These are phyloP conservation scores for Mormyrops attenuatus DNA, from an alignment of 2,797 vertebrate genomes.

Conservation along the genomic window DNA sequence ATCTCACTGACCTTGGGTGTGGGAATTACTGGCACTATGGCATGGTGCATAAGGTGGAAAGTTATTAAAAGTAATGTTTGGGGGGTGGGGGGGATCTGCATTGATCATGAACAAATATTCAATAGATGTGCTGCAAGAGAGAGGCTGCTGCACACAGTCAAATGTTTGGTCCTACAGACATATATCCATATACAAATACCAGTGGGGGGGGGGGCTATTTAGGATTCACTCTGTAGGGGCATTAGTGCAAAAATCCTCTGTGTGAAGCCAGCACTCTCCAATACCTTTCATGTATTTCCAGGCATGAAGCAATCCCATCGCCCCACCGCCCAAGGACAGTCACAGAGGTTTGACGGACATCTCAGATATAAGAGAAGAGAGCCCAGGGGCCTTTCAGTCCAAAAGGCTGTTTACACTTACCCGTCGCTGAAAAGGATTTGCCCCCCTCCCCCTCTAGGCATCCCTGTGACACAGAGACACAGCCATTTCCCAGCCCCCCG, in stretches of 20 bases:
- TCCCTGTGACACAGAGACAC: constrained; percentile 24
- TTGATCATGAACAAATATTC: background rate
- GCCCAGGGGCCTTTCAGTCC: constrained; percentile 28
- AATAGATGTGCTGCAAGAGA: background rate
- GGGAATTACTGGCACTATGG: constrained; percentile 26
- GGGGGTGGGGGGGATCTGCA: background rate
- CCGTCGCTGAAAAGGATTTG: constrained; percentile 41
- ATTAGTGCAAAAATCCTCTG: constrained; percentile 17
- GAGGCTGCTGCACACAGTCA: background rate
- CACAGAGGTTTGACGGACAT: constrained; percentile 34
- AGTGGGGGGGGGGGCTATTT: background rate
- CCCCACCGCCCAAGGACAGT: constrained; percentile 32
- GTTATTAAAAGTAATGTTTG: background rate
- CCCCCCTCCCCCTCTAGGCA: constrained; percentile 26
- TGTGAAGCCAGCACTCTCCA: constrained; percentile 13
- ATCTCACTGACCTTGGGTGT: constrained; percentile 32
- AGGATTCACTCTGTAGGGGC: constrained; percentile 14
- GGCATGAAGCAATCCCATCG: constrained; percentile 32
- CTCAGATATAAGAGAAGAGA: constrained; percentile 32
- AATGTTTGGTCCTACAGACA: constrained; percentile 9
- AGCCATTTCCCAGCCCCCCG: constrained; percentile 10
- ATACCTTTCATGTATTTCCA: constrained; percentile 43
- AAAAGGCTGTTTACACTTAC: constrained; percentile 42
- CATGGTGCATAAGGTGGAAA: background rate
- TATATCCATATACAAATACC: background rate